phyloP scores from a whole-genome alignment of 2,888 invertebrate genomes.

The Piscicola geometra region DNA sequence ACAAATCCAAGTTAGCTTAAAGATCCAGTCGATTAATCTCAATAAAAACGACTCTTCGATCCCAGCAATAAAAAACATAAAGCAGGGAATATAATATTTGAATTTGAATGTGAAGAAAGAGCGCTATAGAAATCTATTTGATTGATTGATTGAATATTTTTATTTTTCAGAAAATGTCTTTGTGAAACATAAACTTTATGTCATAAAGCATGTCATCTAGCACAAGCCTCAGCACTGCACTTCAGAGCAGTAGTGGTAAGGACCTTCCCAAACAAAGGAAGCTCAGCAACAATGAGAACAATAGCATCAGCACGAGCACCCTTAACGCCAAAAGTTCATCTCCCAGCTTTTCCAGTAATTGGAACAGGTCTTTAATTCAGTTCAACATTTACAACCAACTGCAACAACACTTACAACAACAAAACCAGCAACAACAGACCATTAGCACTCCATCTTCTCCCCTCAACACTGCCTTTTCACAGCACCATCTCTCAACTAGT shows the following conservation, averaged over 20 bases:
- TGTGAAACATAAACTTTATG: background rate
- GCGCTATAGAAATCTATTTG: too few species aligned
- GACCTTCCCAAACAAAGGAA: background rate
- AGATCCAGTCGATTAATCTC: too few species aligned
- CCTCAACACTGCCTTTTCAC: conserved; percentile 3
- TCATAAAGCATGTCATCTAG: background rate
- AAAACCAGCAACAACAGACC: background rate
- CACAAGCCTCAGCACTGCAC: background rate
- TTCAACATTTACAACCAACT: conserved; percentile 14
- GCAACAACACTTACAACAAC: background rate
- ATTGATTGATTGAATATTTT: background rate
- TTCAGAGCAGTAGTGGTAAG: background rate
- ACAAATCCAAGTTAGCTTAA: too few species aligned
- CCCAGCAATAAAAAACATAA: too few species aligned
- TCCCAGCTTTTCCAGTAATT: background rate
- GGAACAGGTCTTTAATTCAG: background rate
- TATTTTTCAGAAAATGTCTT: background rate
- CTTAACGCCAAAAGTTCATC: background rate
- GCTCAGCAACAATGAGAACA: background rate
- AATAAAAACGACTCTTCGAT: too few species aligned
- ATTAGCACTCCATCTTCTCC: conserved; percentile 13
- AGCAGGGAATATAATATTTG: too few species aligned
- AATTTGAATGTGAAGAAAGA: too few species aligned
- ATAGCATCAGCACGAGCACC: background rate
- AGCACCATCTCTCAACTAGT: background rate